Percentiles rank a stretch among this genome's conserved stretches.
Evolutionary conservation across 2,113 vertebrate species (phyloP).

Genomic region (Turnix velox): DNA sequence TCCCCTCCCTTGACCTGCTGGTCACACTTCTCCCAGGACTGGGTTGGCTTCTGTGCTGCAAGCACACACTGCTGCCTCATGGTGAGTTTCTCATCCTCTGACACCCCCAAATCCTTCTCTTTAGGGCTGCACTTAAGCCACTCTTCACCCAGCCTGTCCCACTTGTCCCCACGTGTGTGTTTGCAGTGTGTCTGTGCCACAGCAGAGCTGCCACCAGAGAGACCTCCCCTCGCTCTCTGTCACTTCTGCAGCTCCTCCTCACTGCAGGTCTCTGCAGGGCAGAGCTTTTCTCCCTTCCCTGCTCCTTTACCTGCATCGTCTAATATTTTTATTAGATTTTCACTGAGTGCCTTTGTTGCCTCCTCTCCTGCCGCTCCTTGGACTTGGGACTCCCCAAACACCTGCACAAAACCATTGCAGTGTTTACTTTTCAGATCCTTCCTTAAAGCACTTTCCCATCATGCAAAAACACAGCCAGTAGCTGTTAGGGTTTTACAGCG

Average conservation of each 20-base stretch:
- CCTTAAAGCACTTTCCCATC: neutral
- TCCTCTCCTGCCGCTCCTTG: neutral
- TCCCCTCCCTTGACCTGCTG: too few relatives aligned
- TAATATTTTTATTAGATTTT: neutral
- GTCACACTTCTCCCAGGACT: too few relatives aligned
- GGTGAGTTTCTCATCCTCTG: too few relatives aligned
- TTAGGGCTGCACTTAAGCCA: too few relatives aligned
- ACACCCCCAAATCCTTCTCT: too few relatives aligned
- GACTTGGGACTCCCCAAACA: neutral
- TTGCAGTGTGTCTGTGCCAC: neutral
- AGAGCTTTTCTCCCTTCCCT: neutral
- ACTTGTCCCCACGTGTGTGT: fast-evolving
- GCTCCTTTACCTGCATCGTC: neutral
- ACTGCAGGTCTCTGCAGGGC: neutral
- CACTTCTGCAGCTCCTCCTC: neutral
- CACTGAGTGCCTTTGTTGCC: neutral
- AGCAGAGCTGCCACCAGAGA: neutral
- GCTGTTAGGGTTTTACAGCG: neutral
- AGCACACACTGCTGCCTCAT: too few relatives aligned
- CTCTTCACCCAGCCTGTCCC: too few relatives aligned
- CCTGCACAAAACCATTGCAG: neutral
- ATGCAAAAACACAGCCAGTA: neutral
- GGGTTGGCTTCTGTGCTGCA: too few relatives aligned
- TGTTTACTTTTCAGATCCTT: neutral
- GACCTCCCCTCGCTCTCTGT: neutral